A percentile compares a stretch with the other conserved stretches of the same genome.
phyloP scores from a whole-genome alignment of 2,113 vertebrate genomes.

The Loxodonta africana region DNA sequence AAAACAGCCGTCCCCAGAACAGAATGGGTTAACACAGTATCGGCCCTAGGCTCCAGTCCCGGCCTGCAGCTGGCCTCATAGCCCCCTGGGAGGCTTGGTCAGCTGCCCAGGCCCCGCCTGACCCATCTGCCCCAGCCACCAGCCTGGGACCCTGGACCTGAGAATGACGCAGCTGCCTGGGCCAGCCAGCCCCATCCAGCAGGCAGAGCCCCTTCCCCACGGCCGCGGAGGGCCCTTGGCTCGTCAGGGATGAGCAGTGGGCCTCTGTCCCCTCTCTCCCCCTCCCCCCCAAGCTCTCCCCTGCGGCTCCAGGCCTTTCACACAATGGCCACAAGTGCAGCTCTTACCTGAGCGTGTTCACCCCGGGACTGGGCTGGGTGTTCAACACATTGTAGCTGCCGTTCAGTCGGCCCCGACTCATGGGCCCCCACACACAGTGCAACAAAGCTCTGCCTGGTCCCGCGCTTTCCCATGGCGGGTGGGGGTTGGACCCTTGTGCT shows the following conservation, averaged over 20 bases:
- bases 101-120: slow-evolving; percentile 67
- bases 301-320: background rate
- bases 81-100: slow-evolving; percentile 37
- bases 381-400: background rate
- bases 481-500: background rate
- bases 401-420: background rate
- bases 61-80: slow-evolving; percentile 71
- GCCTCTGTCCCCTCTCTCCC: background rate
- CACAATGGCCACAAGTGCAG: background rate
- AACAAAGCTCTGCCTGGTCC: background rate
- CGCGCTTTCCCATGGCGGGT: too few species aligned
- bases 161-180: slow-evolving; percentile 71
- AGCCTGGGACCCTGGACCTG: slow-evolving; percentile 57
- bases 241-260: slow-evolving; percentile 16
- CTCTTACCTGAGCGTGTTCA: rapidly evolving
- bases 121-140: slow-evolving; percentile 46
- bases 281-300: background rate
- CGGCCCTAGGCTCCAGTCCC: slow-evolving; percentile 7
- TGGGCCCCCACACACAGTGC: background rate
- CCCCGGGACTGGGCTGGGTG: background rate
- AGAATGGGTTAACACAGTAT: slow-evolving; percentile 50
- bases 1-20: background rate
- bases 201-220: slow-evolving; percentile 1
- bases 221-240: slow-evolving; percentile 57
- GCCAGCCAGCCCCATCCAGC: background rate